Base-by-base conservation (phyloP, 1,140 invertebrate species). In the Polyergus mexicanus region DNA sequence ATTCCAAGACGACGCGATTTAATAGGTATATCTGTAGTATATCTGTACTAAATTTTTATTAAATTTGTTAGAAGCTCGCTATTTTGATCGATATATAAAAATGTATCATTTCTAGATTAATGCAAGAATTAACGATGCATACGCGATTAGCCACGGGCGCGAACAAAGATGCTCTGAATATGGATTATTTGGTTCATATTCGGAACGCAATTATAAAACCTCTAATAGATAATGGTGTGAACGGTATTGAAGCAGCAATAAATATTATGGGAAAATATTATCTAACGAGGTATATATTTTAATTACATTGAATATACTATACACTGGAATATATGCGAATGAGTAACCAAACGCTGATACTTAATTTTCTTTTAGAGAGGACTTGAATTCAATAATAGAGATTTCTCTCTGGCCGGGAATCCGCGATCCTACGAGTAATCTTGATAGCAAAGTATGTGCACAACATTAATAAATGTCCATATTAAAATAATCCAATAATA, bases 361-460 rank as follows among this genome's bases (percentile, higher is more conserved):
- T 35, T 69, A 38, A 60, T 56, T 28, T 76, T 47, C 56, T 19
- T 66, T 78, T 51, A 95, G 98, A 87, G 99, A 99, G 90, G 99
- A 99, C 94, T 95, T 99, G 89, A 98, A 99, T 87, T 98, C 97
- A 19, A 95, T 99, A 11, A 94, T 97, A 13, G 98, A 99, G 93
- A 91, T 99, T 19, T 97, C 97, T 1, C 90, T 96, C n/a, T 99
- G 98, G 98, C 97, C 98, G 0, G 96, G 97, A 80, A 96, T 96
- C 86, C 96, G 96, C 86, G 97, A 99, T 93, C 97, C 97, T 0
- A 96, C 98, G 95, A 96, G 96, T 84, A 94, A 96, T 75, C 95
- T 99, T 44, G 97, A 98, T 88, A 96, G 97, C 8, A 98, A 98
- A 95, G 97, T 98, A 92, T 90, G 83, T 75, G 19, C 16, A 16